Base-by-base conservation (phyloP, 1,140 invertebrate genomes). In the Atta colombica region DNA sequence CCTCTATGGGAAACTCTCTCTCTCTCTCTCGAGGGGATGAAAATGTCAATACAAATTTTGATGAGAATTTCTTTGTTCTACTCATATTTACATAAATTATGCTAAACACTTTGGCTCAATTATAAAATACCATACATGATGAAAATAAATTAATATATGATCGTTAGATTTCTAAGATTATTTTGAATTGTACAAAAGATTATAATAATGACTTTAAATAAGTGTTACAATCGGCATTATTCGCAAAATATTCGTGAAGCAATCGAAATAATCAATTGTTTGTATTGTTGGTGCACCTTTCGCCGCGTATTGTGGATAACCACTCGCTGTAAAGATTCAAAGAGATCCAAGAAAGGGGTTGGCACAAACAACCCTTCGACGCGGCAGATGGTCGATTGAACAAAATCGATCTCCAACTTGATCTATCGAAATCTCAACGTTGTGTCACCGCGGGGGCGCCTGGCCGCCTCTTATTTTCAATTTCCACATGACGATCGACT, bases 301-400 rank as follows among this genome's bases (percentile, higher is more conserved):
- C 72, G 68, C 21, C 10, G 8, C 6, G 55, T 25, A 89, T 89
- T 87, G 88, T 89, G 88, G 88, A 68, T 39, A 82, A 89, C 84
- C 88, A 61, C 55, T 72, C 58, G 71, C 21, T 55, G 88, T 89
- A 21, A 87, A 89, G 45, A 61, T 89, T 63, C 31, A n/a, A 31
- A 51, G 88, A 45, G 88, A 45, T 82, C 77, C 60, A 65, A 49
- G 69, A 77, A 77, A 60, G 84, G 88, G 55, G 77, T 82, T 12
- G n/a, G 10, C 77, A 35, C 77, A 81, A 80, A 81, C 49, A 71
- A 65, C 31, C 82, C 82, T 77, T 53, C 51, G 21, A 77, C 12
- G 53, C 6, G 60, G 31, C 89, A 89, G 88, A 90, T 90, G 89
- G 88, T 21, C 58, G 85, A 90, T 77, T 85, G 87, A 65, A 65